Base-by-base conservation (phyloP, 1,140 invertebrate genomes). In the Trichoplusia ni region DNA sequence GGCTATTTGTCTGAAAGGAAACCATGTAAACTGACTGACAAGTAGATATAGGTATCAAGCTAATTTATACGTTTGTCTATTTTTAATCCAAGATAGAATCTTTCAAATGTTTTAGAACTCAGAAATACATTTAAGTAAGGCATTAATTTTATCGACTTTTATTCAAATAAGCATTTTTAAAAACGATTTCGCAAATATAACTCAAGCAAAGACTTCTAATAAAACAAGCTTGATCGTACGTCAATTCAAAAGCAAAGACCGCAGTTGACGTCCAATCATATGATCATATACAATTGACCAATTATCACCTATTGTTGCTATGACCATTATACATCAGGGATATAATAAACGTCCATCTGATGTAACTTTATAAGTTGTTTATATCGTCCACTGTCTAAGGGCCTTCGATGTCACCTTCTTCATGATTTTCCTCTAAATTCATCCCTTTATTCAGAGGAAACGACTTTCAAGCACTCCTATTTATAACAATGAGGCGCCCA, bases 281-380 rank as follows among this genome's bases (percentile, higher is more conserved):
- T 46, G 42, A 46, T 46, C n/a, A 21, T 16, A 14, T 46, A 46
- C 42, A 46, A 46, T 46, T 46, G 42, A 46, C 42, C 42, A 46
- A 46, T 46, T 46, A 46, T 27, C 42, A 46, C 23, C 23, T 46
- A 46, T 46, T 46, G 42, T 46, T 46, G 16, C 42, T 46, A 46
- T 27, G 47, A 11, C 33, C 47, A 51, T 31, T 49, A n/a, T 16
- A 49, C 23, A n/a, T 16, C 16, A 19, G 8, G 9, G 14, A 6
- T 51, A 25, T 13, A 16, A 29, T 27, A 5, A 33, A 33, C 33
- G 27, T 31, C 33, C 7, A 51, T n/a, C 25, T 23, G 21, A 46
- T 46, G 11, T 51, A 51, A 9, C 6, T 4, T 35, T 16, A 6
- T 14, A 40, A 8, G 23, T 18, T 33, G 18, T 56, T 56, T 56